Conservation (phyloP, 2,797 vertebrate species). For the Aulostomus chinensis region DNA sequence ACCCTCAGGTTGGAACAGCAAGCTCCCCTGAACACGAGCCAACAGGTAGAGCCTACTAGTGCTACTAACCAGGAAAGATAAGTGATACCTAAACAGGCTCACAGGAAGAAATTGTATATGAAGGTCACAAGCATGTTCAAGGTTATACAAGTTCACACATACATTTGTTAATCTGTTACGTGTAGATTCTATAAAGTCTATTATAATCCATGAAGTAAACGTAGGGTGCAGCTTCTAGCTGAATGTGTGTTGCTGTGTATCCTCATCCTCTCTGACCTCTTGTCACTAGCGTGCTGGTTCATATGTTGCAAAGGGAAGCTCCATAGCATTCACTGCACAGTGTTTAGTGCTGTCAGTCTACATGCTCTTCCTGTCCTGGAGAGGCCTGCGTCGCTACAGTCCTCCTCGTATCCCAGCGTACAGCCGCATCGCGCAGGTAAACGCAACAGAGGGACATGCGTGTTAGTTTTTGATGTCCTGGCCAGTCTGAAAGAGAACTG, state of each 20-base stretch:
- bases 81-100: too few species aligned
- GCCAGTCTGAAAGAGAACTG: too few species aligned
- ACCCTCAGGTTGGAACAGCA: slow-evolving; percentile 35
- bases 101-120: too few species aligned
- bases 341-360: slow-evolving; percentile 71
- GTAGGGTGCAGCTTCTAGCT: background rate
- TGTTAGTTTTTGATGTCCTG: too few species aligned
- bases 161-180: too few species aligned
- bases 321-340: slow-evolving; percentile 57
- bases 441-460: too few species aligned
- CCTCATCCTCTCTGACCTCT: background rate
- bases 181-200: too few species aligned
- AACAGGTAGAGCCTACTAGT: too few species aligned
- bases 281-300: slow-evolving; percentile 59
- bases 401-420: slow-evolving; percentile 53
- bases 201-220: too few species aligned
- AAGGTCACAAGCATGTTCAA: too few species aligned
- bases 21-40: slow-evolving; percentile 37
- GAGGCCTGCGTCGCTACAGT: slow-evolving; percentile 73
- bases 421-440: slow-evolving; percentile 65
- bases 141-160: too few species aligned
- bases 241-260: background rate
- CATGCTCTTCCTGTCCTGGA: slow-evolving; percentile 76
- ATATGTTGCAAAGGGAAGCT: slow-evolving; percentile 63
- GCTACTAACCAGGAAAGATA: too few species aligned